Evolutionary conservation across 2,888 invertebrate genomes (phyloP).

Genomic region (Aporophyla nigra): DNA sequence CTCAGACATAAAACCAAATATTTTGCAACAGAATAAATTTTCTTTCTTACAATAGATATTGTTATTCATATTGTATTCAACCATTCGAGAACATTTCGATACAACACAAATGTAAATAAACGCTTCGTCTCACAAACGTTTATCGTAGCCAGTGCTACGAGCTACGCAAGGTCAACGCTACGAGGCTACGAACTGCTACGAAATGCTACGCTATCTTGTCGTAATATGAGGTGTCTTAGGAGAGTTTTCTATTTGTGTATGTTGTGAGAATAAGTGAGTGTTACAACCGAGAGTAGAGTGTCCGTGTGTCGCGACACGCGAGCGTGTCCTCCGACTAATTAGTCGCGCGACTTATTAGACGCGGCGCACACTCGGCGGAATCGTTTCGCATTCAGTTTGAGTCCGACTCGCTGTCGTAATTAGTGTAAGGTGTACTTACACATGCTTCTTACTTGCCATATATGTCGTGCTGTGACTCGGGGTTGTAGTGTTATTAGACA

Average conservation of each 20-base stretch:
- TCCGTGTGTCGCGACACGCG: background rate
- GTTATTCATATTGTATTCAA: conserved; percentile 57
- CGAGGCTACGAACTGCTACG: conserved; percentile 40
- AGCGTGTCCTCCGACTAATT: conserved; percentile 14
- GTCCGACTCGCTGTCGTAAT: conserved; percentile 22
- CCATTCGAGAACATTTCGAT: conserved; percentile 49
- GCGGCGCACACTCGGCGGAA: conserved; percentile 12
- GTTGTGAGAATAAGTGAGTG: conserved; percentile 27
- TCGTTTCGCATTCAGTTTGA: conserved; percentile 33
- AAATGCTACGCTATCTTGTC: conserved; percentile 32
- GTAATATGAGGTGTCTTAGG: conserved; percentile 35
- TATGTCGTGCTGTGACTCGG: background rate
- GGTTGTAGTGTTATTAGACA: background rate
- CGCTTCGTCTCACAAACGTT: conserved; percentile 40
- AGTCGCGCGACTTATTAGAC: conserved; percentile 23
- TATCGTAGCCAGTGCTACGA: conserved; percentile 49
- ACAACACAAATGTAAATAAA: conserved; percentile 55
- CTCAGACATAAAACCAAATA: conserved; percentile 53
- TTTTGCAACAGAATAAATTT: conserved; percentile 46
- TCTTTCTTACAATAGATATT: conserved; percentile 50
- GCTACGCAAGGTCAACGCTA: conserved; percentile 54
- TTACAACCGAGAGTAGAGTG: conserved; percentile 5
- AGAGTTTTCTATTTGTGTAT: conserved; percentile 26
- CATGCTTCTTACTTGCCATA: background rate
- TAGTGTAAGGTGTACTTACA: conserved; percentile 16